These are phyloP conservation scores for Caenorhabditis uteleia DNA, from an alignment of 2,888 invertebrate species.

Conservation along the genomic window DNA sequence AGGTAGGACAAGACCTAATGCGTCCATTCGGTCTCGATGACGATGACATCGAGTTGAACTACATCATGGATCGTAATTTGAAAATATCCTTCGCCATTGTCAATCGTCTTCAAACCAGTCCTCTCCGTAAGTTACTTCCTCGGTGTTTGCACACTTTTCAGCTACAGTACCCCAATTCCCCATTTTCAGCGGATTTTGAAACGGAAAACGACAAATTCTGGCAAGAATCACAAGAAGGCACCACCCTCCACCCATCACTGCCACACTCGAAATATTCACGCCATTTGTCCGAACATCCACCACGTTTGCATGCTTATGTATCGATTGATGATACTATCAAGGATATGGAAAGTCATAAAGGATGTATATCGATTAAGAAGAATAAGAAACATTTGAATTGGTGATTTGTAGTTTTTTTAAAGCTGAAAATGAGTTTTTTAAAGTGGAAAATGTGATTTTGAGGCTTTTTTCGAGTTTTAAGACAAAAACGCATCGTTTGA, in stretches of 20 bases:
- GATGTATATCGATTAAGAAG: slow-evolving; percentile 27
- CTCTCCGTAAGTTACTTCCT: slow-evolving; percentile 33
- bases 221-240: slow-evolving; percentile 26
- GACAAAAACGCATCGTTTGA: not conserved
- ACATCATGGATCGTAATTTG: slow-evolving; percentile 56
- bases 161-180: not conserved
- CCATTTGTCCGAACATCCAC: slow-evolving; percentile 41
- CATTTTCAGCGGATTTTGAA: slow-evolving; percentile 37
- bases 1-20: slow-evolving; percentile 58
- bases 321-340: slow-evolving; percentile 31
- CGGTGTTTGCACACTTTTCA: not conserved
- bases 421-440: not conserved
- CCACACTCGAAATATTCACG: slow-evolving; percentile 40
- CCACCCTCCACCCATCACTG: slow-evolving; percentile 8
- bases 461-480: not conserved
- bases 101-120: slow-evolving; percentile 36
- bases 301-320: slow-evolving; percentile 54
- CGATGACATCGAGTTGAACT: slow-evolving; percentile 54
- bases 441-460: not conserved
- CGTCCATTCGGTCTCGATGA: slow-evolving; percentile 58
- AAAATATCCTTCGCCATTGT: slow-evolving; percentile 51
- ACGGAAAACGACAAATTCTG: slow-evolving; percentile 41
- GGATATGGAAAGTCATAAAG: slow-evolving; percentile 30
- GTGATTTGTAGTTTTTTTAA: not conserved
- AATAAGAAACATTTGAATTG: slow-evolving; percentile 21